Percentiles rank a stretch among this genome's conserved stretches.
Evolutionary conservation across 1,140 invertebrate species (phyloP).

Genomic region (Tetraneura akinire): DNA sequence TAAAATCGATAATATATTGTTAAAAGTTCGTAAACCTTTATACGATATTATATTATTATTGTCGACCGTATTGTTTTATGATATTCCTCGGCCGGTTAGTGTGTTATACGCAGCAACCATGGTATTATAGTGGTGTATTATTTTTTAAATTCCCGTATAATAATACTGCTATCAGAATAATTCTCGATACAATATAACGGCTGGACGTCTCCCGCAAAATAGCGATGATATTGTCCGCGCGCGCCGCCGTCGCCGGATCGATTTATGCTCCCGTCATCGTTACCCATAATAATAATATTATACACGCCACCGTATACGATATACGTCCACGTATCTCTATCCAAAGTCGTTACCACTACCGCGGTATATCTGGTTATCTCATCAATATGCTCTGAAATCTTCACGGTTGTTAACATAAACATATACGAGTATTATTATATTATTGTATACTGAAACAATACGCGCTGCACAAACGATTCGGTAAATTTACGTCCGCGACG

Average conservation of each 20-base stretch:
- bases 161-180: too few species aligned
- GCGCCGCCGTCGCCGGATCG: not conserved
- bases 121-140: too few species aligned
- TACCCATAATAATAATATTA: too few species aligned
- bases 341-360: not conserved
- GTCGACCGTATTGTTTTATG: too few species aligned
- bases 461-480: not conserved
- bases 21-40: too few species aligned
- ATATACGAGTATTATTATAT: too few species aligned
- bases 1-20: too few species aligned
- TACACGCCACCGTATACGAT: not conserved
- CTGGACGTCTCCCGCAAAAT: not conserved
- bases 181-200: too few species aligned
- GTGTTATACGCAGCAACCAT: too few species aligned
- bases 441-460: conserved; percentile 19
- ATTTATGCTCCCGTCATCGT: not conserved
- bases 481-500: not conserved
- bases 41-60: too few species aligned
- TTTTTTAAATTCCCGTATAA: too few species aligned
- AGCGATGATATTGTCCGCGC: not conserved
- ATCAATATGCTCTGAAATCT: conserved; percentile 31
- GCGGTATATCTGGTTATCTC: not conserved
- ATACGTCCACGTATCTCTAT: not conserved
- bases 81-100: too few species aligned
- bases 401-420: not conserved